Evolutionary conservation across 2,797 vertebrate genomes (phyloP).

Genomic region (Diplodus sargus): DNA sequence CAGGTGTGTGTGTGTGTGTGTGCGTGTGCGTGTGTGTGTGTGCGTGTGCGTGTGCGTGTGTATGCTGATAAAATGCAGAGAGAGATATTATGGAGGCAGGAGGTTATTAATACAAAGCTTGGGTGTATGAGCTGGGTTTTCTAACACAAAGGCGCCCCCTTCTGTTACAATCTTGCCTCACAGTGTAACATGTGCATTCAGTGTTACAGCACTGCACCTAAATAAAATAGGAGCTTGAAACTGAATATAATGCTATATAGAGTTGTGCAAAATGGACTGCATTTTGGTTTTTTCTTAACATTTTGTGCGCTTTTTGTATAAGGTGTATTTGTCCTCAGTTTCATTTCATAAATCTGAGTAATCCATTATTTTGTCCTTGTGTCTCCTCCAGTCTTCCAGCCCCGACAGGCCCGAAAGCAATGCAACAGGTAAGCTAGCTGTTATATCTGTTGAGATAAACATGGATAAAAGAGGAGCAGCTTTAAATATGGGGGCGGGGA

Average conservation of each 20-base stretch:
- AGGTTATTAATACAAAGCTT: slow-evolving; percentile 24
- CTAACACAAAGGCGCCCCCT: slow-evolving; percentile 45
- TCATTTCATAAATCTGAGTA: background rate
- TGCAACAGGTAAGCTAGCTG: slow-evolving; percentile 83
- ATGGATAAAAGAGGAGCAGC: background rate
- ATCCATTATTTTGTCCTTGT: slow-evolving; percentile 7
- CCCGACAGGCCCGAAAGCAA: slow-evolving; percentile 88
- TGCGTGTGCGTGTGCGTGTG: background rate
- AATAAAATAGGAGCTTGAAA: background rate
- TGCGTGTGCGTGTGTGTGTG: slow-evolving; percentile 17
- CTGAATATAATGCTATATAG: background rate
- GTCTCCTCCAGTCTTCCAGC: slow-evolving; percentile 68
- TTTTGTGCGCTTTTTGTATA: background rate
- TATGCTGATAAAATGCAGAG: slow-evolving; percentile 15
- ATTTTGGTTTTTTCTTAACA: background rate
- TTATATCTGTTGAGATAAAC: slow-evolving; percentile 6
- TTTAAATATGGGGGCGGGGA: too few species aligned
- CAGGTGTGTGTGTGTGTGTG: slow-evolving; percentile 30
- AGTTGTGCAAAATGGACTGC: background rate
- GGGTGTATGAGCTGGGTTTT: background rate
- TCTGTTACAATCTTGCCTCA: slow-evolving; percentile 27
- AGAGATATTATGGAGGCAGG: slow-evolving; percentile 8
- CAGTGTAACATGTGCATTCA: background rate
- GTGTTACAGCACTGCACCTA: background rate
- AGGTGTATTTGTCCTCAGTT: too few species aligned